Percentiles rank a stretch among this genome's conserved stretches.
Conservation (phyloP, 2,888 invertebrate species). For the Epinotia brunnichana region DNA sequence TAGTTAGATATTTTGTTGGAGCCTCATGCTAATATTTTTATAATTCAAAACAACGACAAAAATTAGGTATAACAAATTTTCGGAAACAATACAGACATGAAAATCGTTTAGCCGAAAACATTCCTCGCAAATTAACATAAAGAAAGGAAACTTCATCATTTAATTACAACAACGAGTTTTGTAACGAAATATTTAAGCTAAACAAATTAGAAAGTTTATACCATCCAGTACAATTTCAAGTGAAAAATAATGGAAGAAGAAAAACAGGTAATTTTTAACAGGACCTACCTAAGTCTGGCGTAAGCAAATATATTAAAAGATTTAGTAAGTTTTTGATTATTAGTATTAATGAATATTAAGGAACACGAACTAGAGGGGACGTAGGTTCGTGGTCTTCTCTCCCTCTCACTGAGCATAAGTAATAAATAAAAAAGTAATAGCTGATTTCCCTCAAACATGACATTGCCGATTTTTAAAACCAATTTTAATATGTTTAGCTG, state of each 20-base stretch:
- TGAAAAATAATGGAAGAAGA: conserved; percentile 45
- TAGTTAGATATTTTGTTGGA: no score
- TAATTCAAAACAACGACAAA: conserved; percentile 2
- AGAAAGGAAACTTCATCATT: conserved; percentile 49
- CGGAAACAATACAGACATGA: conserved; percentile 17
- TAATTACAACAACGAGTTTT: conserved; percentile 48
- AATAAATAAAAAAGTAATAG: no score
- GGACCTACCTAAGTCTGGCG: neutral
- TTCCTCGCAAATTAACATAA: conserved; percentile 44
- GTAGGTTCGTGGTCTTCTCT: no score
- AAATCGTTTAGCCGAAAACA: conserved; percentile 48
- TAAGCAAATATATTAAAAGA: no score
- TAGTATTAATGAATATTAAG: no score
- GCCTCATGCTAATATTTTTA: neutral
- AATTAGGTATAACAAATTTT: conserved; percentile 16
- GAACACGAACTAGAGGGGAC: no score
- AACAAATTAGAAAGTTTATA: conserved; percentile 52
- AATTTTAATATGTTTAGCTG: no score
- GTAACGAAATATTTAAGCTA: conserved; percentile 48
- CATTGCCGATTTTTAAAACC: no score
- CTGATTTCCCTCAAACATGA: no score
- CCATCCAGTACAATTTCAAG: conserved; percentile 64
- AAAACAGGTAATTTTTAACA: conserved; percentile 43
- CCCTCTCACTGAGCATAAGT: no score
- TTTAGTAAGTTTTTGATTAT: no score